Evolutionary conservation across 1,140 invertebrate species (phyloP), one percentile per base, ranked within the genome.

Genomic region (Diorhabda sublineata): DNA sequence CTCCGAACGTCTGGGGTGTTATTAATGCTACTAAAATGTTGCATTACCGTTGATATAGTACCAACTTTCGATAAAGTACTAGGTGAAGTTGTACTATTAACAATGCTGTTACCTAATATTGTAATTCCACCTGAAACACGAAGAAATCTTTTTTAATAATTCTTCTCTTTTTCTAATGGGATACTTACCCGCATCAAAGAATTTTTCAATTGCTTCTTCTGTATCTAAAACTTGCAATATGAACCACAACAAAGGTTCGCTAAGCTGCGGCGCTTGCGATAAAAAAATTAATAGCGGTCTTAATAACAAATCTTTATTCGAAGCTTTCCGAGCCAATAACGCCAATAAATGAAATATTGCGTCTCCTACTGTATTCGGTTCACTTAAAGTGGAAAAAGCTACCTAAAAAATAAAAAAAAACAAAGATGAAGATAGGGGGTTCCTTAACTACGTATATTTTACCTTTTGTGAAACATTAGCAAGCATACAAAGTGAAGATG

Each of bases 311-410:
- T 86, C 85, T 6, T 90, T 88, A 77, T 89, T 87, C 8, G 91
- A 89, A 3, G 92, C 87, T 74, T 90, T 88, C 47, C 86, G 84
- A 7, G 88, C 88, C 7, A 96, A 81, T 0, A 88, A 90, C 2
- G 88, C 85, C 9, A 96, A 84, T 62, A 96, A 85, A 79, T 92
- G 90, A 73, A 94, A 95, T 2, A 95, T 88, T 5, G 91, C 91
- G 78, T 96, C 94, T 2, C 91, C 89, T 58, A 95, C 88, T 0
- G 91, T 92, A 11, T 88, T 80, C 2, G 89, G 85, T 69, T 91
- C 88, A 3, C 83, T 83, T 2, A 86, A 74, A 65, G 85, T 85
- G 0, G 82, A 73, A 63, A 81, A 71, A 4, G 73, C 58, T 60
- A 65, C 73, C 73, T 76, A 72, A 61, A 66, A 73, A 68, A 62